These are phyloP conservation scores for Harmothoe impar DNA, from an alignment of 2,888 invertebrate species.

Conservation along the genomic window DNA sequence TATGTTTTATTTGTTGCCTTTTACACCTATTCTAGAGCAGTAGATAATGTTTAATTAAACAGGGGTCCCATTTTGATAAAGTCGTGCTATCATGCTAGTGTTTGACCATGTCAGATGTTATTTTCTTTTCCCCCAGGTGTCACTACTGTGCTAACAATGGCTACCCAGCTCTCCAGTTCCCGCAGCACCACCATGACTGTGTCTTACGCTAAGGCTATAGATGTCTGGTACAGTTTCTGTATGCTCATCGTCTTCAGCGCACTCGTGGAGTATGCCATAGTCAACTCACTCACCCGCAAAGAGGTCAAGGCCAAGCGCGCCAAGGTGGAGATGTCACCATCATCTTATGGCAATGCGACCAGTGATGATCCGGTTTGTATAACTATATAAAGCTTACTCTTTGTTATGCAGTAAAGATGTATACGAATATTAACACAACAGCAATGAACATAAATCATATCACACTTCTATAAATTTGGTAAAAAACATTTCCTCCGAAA, in stretches of 20 bases:
- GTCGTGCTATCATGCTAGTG: no score
- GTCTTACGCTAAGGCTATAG: conserved; percentile 71
- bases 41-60: no score
- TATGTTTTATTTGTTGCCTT: no score
- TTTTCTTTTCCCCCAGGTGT: conserved; percentile 57
- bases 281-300: conserved; percentile 66
- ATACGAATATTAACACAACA: no score
- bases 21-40: no score
- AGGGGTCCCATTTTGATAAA: no score
- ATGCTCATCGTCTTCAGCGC: conserved; percentile 71
- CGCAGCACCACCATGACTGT: conserved; percentile 67
- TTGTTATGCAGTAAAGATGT: no score
- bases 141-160: conserved; percentile 66
- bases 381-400: no score
- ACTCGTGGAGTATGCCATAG: conserved; percentile 70
- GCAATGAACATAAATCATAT: no score
- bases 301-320: conserved; percentile 25
- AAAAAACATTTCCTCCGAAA: no score
- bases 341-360: conserved; percentile 43
- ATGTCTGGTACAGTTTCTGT: conserved; percentile 70
- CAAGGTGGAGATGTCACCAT: conserved; percentile 40
- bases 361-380: conserved; percentile 41
- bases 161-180: conserved; percentile 66
- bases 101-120: no score
- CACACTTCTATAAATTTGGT: no score